These are phyloP conservation scores for Pissodes strobi DNA, from an alignment of 1,140 invertebrate species.

Conservation along the genomic window DNA sequence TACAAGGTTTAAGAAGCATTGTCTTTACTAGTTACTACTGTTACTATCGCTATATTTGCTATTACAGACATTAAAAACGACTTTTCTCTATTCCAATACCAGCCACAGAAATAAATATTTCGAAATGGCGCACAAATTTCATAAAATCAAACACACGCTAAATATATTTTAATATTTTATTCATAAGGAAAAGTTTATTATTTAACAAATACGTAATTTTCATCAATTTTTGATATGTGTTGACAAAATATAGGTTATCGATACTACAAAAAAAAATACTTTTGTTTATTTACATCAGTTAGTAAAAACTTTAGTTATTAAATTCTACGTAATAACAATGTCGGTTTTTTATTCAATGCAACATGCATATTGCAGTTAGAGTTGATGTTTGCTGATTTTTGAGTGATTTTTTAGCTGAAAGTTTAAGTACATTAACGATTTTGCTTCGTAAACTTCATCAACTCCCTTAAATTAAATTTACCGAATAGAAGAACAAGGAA, in stretches of 20 bases:
- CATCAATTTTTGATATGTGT: slow-evolving; percentile 44
- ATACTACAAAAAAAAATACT: slow-evolving; percentile 41
- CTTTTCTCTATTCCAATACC: too few species aligned
- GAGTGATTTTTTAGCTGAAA: neutral
- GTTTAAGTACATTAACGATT: too few species aligned
- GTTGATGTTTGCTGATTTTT: neutral
- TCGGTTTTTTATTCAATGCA: slow-evolving; percentile 12
- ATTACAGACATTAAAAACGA: too few species aligned
- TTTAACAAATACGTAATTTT: slow-evolving; percentile 40
- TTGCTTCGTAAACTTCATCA: too few species aligned
- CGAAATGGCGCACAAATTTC: too few species aligned
- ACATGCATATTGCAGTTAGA: neutral
- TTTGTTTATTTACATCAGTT: slow-evolving; percentile 46
- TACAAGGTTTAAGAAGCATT: too few species aligned
- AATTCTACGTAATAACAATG: slow-evolving; percentile 36
- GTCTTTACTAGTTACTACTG: too few species aligned
- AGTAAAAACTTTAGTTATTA: slow-evolving; percentile 44
- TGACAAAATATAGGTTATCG: slow-evolving; percentile 47
- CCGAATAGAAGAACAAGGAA: neutral
- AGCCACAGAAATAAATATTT: too few species aligned
- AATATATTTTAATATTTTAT: neutral
- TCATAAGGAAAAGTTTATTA: slow-evolving; percentile 36
- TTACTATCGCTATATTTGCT: too few species aligned
- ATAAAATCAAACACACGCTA: too few species aligned
- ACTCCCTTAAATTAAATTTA: too few species aligned